phyloP scores from a whole-genome alignment of 2,797 vertebrate species.

The Denticeps clupeoides region DNA sequence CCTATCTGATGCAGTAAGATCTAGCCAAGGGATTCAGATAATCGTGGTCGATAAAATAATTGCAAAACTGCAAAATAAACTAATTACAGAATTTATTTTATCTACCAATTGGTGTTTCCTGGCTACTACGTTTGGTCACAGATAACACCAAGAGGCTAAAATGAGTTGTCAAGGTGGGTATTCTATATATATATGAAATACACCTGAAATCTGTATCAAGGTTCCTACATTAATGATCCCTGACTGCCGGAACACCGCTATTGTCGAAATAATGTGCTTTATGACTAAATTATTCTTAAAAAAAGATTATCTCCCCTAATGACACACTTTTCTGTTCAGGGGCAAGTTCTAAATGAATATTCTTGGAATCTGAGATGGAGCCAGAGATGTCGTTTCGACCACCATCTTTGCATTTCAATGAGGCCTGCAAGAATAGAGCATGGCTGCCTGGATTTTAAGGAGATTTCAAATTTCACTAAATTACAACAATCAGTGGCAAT shows the following conservation, averaged over 20 bases:
- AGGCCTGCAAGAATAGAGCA: neutral
- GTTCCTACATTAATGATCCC: neutral
- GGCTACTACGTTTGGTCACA: too few species aligned
- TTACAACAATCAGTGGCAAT: neutral
- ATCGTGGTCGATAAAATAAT: too few species aligned
- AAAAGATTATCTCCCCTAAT: neutral
- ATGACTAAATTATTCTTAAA: constrained; percentile 5
- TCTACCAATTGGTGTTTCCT: too few species aligned
- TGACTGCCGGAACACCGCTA: neutral
- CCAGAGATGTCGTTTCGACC: constrained; percentile 1
- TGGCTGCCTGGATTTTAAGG: neutral
- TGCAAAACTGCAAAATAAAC: too few species aligned
- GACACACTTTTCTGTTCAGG: too few species aligned
- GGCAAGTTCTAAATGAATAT: neutral
- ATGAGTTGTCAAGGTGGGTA: too few species aligned
- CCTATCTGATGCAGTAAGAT: too few species aligned
- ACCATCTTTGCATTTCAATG: constrained; percentile 8
- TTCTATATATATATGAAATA: too few species aligned
- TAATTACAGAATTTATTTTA: too few species aligned
- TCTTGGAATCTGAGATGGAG: neutral
- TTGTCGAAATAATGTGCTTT: neutral
- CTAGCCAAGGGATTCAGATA: too few species aligned
- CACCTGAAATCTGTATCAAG: too few species aligned
- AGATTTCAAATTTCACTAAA: neutral
- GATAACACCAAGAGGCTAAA: too few species aligned